A percentile compares a stretch with the other conserved stretches of the same genome.
Evolutionary conservation across 2,113 vertebrate genomes (phyloP).

Genomic region (Lipophrys pholis): DNA sequence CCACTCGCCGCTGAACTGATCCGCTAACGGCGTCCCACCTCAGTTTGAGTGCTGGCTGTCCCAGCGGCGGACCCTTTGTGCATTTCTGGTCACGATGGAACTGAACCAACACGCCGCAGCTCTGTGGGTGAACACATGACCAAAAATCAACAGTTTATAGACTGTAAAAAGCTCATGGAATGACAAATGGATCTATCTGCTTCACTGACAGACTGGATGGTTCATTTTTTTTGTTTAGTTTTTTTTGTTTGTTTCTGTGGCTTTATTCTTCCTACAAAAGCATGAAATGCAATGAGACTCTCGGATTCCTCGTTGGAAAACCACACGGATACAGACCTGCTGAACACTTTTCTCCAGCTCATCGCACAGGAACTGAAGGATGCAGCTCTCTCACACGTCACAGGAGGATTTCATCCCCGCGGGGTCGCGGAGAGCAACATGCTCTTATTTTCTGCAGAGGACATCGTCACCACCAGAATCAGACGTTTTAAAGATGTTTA

Average conservation of each 20-base stretch:
- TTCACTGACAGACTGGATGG: conserved; percentile 5
- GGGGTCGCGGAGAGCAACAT: conserved; percentile 22
- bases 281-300: conserved; percentile 17
- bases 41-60: conserved; percentile 33
- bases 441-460: conserved; percentile 32
- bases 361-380: conserved; percentile 42
- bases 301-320: conserved; percentile 11
- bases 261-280: background rate
- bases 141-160: background rate
- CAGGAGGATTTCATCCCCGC: conserved; percentile 49
- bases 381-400: conserved; percentile 57
- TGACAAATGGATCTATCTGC: conserved; percentile 25
- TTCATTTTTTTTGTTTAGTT: conserved; percentile 16
- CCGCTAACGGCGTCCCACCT: conserved; percentile 18
- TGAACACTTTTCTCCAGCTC: conserved; percentile 44
- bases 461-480: conserved; percentile 58
- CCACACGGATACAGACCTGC: conserved; percentile 22
- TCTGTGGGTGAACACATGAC: conserved; percentile 16
- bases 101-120: conserved; percentile 45
- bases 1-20: conserved; percentile 13
- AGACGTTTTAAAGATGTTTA: conserved; percentile 61
- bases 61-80: conserved; percentile 9
- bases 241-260: conserved; percentile 39
- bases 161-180: background rate
- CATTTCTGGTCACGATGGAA: conserved; percentile 39